phyloP scores from a whole-genome alignment of 2,113 vertebrate species.

The Junco hyemalis region DNA sequence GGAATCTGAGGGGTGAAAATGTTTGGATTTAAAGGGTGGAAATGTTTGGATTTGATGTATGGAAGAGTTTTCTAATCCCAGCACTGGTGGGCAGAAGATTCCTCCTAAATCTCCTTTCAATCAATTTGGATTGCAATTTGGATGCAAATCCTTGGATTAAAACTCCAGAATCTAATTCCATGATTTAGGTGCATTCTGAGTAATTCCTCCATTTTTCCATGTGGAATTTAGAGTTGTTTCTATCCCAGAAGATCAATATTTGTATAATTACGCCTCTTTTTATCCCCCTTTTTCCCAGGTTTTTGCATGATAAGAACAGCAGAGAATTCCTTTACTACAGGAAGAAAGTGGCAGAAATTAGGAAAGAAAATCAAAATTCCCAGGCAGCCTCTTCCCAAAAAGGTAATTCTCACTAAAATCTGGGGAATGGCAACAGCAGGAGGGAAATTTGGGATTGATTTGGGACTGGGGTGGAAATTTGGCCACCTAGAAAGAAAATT shows the following conservation, averaged over 20 bases:
- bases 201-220: accelerated
- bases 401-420: constrained; percentile 76
- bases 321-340: constrained; percentile 95
- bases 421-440: not conserved
- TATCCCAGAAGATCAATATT: not conserved
- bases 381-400: constrained; percentile 68
- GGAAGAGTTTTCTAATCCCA: not conserved
- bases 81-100: not conserved
- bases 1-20: not conserved
- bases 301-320: constrained; percentile 92
- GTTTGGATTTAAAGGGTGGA: not conserved
- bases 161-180: not conserved
- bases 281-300: constrained; percentile 65
- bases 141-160: not conserved
- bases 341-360: constrained; percentile 88
- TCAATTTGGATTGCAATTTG: too few relatives aligned
- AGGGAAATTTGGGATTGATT: not conserved
- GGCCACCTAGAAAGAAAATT: not conserved
- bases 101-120: not conserved
- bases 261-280: not conserved
- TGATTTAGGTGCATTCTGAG: accelerated
- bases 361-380: constrained; percentile 72
- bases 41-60: not conserved
- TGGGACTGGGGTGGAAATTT: not conserved
- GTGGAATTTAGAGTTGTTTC: not conserved